Conservation (phyloP, 1,140 invertebrate species). For the Caenorhabditis briggsae region DNA sequence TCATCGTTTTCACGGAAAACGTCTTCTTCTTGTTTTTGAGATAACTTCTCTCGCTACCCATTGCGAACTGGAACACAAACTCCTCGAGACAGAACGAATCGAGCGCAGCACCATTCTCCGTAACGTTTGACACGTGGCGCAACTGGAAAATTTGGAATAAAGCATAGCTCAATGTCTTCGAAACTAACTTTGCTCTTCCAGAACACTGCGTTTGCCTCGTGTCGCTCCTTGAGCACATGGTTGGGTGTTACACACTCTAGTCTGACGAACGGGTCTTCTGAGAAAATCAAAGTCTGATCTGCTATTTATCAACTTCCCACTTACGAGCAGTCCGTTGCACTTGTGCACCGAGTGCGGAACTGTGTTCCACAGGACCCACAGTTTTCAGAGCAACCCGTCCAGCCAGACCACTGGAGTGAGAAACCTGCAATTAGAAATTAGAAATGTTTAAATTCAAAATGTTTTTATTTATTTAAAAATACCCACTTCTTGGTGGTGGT, state of each 20-base stretch:
- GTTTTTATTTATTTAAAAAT: not conserved
- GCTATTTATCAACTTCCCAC: not conserved
- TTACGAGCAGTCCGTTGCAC: constrained; percentile 21
- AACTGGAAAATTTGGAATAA: not conserved
- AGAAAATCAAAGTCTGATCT: not conserved
- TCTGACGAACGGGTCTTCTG: not conserved
- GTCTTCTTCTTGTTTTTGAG: not conserved
- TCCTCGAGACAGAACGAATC: constrained; percentile 17
- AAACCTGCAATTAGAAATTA: not conserved
- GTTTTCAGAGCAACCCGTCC: constrained; percentile 50
- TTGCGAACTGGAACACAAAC: constrained; percentile 9
- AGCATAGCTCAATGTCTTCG: not conserved
- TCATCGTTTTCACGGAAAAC: constrained; percentile 28
- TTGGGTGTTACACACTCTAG: constrained; percentile 31
- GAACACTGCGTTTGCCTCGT: constrained; percentile 9
- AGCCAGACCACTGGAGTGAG: constrained; percentile 38
- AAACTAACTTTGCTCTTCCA: not conserved
- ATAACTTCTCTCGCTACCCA: not conserved
- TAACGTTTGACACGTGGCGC: constrained; percentile 1
- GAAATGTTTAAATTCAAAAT: not conserved
- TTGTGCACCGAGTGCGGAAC: constrained; percentile 12
- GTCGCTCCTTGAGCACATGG: constrained; percentile 36
- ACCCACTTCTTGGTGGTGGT: not conserved
- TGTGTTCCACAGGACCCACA: constrained; percentile 57
- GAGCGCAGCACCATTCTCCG: constrained; percentile 16